Percentiles rank a stretch among this genome's conserved stretches.
These are phyloP conservation scores for Gymnoscelis rufifasciata DNA, from an alignment of 2,888 invertebrate species.

Conservation along the genomic window DNA sequence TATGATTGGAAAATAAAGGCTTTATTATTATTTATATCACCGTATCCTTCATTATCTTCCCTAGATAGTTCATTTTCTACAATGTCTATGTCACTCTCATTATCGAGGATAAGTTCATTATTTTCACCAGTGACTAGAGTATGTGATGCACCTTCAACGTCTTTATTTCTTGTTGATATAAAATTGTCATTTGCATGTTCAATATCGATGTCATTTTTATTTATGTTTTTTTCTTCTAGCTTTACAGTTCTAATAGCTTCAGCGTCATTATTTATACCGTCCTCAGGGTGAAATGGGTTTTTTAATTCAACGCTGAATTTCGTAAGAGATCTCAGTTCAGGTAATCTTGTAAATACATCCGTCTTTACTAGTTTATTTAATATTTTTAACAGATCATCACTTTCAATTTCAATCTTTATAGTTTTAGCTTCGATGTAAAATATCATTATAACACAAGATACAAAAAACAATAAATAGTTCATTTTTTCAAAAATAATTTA, in stretches of 20 bases:
- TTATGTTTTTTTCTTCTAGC: neutral
- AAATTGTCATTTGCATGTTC: conserved; percentile 40
- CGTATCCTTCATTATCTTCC: too few relatives aligned
- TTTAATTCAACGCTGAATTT: conserved; percentile 24
- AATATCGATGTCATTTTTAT: neutral
- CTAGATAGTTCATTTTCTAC: too few relatives aligned
- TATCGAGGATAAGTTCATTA: neutral
- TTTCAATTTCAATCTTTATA: conserved; percentile 41
- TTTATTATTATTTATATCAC: too few relatives aligned
- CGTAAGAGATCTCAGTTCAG: conserved; percentile 20
- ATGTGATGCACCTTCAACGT: neutral
- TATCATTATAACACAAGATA: conserved; percentile 3
- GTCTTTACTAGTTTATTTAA: conserved; percentile 28
- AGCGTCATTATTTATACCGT: conserved; percentile 25
- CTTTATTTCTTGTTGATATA: conserved; percentile 19
- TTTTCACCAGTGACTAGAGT: neutral
- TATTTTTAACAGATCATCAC: conserved; percentile 37
- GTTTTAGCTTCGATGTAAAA: conserved; percentile 25
- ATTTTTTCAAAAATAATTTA: too few relatives aligned
- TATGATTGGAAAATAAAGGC: too few relatives aligned
- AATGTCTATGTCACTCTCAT: too few relatives aligned
- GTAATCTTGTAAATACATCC: conserved; percentile 29
- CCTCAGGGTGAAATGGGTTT: conserved; percentile 55
- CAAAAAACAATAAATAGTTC: neutral
- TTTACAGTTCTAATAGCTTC: neutral